Conservation (phyloP, 2,113 vertebrate species). For the Agapornis roseicollis region DNA sequence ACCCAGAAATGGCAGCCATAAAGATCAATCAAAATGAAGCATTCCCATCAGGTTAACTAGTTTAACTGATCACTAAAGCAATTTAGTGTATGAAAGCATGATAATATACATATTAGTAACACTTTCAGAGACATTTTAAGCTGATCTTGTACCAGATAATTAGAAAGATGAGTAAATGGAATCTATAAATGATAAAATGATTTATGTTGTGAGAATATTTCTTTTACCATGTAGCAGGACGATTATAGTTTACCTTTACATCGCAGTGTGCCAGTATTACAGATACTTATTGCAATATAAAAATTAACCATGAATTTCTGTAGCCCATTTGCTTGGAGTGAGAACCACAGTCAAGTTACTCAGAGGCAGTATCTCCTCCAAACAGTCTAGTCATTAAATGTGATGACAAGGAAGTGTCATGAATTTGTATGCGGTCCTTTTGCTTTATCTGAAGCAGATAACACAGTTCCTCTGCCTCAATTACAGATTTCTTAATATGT, state of each 20-base stretch:
- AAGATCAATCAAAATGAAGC: not conserved
- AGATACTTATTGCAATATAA: not conserved
- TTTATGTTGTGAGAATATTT: not conserved
- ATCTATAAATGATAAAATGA: not conserved
- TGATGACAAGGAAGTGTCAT: not conserved
- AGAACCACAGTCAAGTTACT: not conserved
- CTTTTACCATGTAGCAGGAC: not conserved
- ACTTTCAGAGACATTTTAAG: not conserved
- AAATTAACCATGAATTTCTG: not conserved
- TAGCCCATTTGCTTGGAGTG: not conserved
- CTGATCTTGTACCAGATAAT: not conserved
- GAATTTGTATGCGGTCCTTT: not conserved
- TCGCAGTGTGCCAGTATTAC: not conserved
- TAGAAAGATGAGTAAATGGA: not conserved
- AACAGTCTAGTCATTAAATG: not conserved
- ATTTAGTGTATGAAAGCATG: not conserved
- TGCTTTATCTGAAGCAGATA: not conserved
- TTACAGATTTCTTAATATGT: not conserved
- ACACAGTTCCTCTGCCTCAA: not conserved
- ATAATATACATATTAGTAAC: not conserved
- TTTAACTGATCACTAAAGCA: not conserved
- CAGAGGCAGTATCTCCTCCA: not conserved
- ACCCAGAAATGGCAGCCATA: not conserved
- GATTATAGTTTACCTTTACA: not conserved
- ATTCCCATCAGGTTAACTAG: not conserved